phyloP scores from a whole-genome alignment of 2,797 vertebrate species.

The Schizopygopsis pylzovi region DNA sequence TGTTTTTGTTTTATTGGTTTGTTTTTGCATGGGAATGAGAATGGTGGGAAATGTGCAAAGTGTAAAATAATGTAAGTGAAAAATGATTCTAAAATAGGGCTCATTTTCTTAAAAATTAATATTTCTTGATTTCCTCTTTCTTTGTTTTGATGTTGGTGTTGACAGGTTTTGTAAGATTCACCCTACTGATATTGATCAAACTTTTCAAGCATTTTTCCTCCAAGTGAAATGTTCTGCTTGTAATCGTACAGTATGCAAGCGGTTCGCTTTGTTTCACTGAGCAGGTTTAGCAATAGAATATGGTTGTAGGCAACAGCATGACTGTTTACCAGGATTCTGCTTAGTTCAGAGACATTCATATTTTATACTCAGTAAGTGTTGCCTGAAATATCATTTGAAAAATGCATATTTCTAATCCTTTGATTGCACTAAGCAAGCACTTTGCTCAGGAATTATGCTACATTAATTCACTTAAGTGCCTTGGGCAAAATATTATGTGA shows the following conservation, averaged over 20 bases:
- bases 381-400: constrained; percentile 55
- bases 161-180: not conserved
- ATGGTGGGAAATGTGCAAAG: not conserved
- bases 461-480: constrained; percentile 60
- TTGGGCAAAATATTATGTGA: constrained; percentile 52
- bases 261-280: constrained; percentile 7
- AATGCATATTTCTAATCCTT: constrained; percentile 55
- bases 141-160: not conserved
- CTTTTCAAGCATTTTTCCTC: not conserved
- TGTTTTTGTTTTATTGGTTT: not conserved
- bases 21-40: not conserved
- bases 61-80: not conserved
- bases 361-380: constrained; percentile 45
- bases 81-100: not conserved
- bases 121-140: not conserved
- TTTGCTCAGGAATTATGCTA: constrained; percentile 52
- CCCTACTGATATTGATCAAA: not conserved
- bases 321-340: constrained; percentile 16
- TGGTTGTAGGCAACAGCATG: not conserved
- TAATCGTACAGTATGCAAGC: constrained; percentile 29
- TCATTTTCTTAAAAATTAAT: not conserved
- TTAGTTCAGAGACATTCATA: constrained; percentile 23
- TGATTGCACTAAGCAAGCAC: constrained; percentile 50
- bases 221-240: not conserved
- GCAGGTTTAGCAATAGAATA: constrained; percentile 20